These are phyloP conservation scores for Cabera pusaria DNA, from an alignment of 2,888 invertebrate species.

Conservation along the genomic window DNA sequence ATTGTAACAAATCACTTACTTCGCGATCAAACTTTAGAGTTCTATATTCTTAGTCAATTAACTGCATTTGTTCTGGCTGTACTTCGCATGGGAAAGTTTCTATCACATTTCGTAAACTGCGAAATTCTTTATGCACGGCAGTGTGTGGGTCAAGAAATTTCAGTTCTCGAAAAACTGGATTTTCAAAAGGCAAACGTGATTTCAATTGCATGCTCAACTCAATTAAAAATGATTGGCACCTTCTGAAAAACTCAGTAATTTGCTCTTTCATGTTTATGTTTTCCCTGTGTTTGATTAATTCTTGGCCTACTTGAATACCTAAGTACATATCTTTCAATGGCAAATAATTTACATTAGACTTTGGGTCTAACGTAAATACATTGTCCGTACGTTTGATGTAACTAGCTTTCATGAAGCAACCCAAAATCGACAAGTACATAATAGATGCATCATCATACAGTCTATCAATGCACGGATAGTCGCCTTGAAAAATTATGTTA, in stretches of 20 bases:
- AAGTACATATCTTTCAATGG: constrained; percentile 11
- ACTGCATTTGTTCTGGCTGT: constrained; percentile 10
- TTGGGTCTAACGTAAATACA: constrained; percentile 5
- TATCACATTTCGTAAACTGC: constrained; percentile 10
- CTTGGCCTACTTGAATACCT: constrained; percentile 2
- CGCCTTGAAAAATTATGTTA: no score
- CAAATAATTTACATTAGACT: constrained; percentile 14
- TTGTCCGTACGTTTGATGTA: constrained; percentile 13
- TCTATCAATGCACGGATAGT: no score
- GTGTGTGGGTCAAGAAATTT: constrained; percentile 8
- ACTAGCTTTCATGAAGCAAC: constrained; percentile 11
- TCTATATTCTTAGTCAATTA: constrained; percentile 14
- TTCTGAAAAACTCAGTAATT: constrained; percentile 4
- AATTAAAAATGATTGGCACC: constrained; percentile 12
- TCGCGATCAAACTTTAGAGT: constrained; percentile 9
- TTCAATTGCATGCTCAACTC: constrained; percentile 9
- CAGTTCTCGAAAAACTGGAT: no score
- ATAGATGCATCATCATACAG: constrained; percentile 8
- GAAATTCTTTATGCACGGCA: constrained; percentile 9
- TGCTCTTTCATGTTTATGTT: constrained; percentile 8
- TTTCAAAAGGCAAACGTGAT: no score
- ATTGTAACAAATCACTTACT: constrained; percentile 6
- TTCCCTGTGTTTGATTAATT: constrained; percentile 3
- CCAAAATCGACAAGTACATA: constrained; percentile 6
- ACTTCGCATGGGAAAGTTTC: constrained; percentile 12